Evolutionary conservation across 2,888 invertebrate genomes (phyloP).

Genomic region (Odontocolon sp.): DNA sequence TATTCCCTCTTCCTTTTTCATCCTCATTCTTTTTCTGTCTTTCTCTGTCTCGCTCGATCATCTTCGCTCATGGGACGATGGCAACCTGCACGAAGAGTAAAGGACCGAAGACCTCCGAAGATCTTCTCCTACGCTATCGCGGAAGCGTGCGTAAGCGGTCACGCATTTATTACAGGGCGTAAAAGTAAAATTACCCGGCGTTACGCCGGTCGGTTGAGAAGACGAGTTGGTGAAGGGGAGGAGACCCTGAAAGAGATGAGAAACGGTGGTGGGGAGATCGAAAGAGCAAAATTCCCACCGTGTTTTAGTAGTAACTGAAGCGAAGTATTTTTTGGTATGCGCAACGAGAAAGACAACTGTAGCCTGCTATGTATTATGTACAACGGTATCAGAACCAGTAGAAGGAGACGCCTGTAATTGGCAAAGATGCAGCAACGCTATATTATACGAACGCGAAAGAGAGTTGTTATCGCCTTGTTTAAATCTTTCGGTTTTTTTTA

Average conservation of each 20-base stretch:
- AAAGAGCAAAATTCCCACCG: conserved; percentile 74
- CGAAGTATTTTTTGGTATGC: conserved; percentile 75
- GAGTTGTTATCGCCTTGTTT: too few species aligned
- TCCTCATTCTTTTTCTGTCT: not conserved
- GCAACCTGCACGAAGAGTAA: not conserved
- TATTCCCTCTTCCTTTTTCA: not conserved
- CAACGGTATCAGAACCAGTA: conserved; percentile 61
- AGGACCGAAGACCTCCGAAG: conserved; percentile 19
- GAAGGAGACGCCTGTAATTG: conserved; percentile 47
- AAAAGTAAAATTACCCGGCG: conserved; percentile 75
- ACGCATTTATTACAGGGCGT: conserved; percentile 76
- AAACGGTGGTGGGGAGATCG: conserved; percentile 17
- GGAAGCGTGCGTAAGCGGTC: conserved; percentile 74
- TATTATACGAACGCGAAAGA: not conserved
- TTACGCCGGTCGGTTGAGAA: conserved; percentile 28
- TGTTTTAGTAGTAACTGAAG: conserved; percentile 73
- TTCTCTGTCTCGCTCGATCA: not conserved
- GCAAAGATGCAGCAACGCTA: conserved; percentile 35
- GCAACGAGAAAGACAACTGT: conserved; percentile 27
- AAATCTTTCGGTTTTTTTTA: too few species aligned
- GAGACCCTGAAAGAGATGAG: conserved; percentile 18
- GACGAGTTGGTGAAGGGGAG: conserved; percentile 43
- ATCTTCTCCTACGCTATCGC: conserved; percentile 54
- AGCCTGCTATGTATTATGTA: conserved; percentile 6
- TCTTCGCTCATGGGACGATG: conserved; percentile 34